Evolutionary conservation across 2,113 vertebrate species (phyloP).

Genomic region (Sceloporus tristichus): DNA sequence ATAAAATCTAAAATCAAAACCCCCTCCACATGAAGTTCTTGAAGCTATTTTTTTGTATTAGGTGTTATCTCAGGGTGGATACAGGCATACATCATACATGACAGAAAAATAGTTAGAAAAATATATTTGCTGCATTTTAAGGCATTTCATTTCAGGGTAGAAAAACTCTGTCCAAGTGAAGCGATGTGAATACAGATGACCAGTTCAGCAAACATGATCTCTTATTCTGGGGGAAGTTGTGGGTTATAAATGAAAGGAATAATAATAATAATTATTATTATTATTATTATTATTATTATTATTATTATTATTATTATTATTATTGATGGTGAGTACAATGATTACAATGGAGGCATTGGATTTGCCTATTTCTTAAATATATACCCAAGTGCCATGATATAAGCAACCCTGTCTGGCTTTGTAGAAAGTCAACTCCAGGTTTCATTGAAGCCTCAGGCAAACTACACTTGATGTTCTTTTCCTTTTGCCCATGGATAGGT

Average conservation of each 20-base stretch:
- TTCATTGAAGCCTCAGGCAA: not conserved
- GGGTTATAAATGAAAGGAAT: not conserved
- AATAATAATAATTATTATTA: too few species aligned
- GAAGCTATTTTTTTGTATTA: not conserved
- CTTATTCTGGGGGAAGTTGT: not conserved
- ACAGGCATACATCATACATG: not conserved
- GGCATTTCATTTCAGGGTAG: conserved; percentile 1
- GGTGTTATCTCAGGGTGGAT: not conserved
- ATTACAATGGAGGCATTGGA: too few species aligned
- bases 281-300: too few species aligned
- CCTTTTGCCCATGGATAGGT: not conserved
- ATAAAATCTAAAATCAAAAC: conserved; percentile 3
- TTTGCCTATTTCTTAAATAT: too few species aligned
- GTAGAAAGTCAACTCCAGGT: not conserved
- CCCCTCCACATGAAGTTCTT: not conserved
- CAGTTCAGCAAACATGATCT: not conserved
- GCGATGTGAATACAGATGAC: not conserved
- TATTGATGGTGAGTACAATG: too few species aligned
- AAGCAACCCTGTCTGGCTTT: not conserved
- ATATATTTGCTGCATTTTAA: not conserved
- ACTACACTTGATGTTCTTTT: not conserved
- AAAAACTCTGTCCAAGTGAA: not conserved
- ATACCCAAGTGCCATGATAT: not conserved
- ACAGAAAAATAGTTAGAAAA: not conserved
- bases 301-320: too few species aligned